Conservation (phyloP, 2,797 vertebrate species). For the Gambelia wislizenii region DNA sequence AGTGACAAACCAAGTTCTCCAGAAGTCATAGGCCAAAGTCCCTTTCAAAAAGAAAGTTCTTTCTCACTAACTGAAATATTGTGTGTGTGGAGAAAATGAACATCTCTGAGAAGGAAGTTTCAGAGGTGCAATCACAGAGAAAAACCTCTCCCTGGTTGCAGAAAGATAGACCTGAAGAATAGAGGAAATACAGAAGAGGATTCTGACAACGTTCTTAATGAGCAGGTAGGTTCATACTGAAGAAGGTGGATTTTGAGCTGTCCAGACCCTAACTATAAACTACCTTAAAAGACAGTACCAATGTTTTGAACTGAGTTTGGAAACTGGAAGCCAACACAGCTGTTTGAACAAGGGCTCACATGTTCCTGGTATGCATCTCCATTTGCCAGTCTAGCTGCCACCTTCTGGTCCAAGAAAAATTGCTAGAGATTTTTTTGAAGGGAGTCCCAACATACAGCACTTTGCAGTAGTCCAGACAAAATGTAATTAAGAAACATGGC, state of each 20-base stretch:
- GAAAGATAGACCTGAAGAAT: no score
- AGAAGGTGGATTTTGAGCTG: not conserved
- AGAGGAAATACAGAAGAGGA: not conserved
- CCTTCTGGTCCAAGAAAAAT: not conserved
- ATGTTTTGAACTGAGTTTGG: not conserved
- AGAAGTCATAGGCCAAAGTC: not conserved
- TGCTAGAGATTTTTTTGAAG: not conserved
- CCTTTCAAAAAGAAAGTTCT: not conserved
- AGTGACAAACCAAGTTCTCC: not conserved
- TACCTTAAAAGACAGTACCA: not conserved
- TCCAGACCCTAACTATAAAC: not conserved
- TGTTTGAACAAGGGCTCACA: not conserved
- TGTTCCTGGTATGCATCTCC: not conserved
- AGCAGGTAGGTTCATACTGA: not conserved
- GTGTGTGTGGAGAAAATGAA: not conserved
- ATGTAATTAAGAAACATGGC: not conserved
- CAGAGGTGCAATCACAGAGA: not conserved
- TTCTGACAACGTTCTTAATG: not conserved
- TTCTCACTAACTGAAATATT: not conserved
- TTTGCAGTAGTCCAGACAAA: not conserved
- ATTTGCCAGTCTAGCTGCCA: not conserved
- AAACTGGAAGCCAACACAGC: not conserved
- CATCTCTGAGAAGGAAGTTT: not conserved
- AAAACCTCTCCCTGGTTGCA: not conserved
- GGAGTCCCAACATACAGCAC: no score